Evolutionary conservation across 2,797 vertebrate genomes (phyloP).

Genomic region (Avahi laniger): DNA sequence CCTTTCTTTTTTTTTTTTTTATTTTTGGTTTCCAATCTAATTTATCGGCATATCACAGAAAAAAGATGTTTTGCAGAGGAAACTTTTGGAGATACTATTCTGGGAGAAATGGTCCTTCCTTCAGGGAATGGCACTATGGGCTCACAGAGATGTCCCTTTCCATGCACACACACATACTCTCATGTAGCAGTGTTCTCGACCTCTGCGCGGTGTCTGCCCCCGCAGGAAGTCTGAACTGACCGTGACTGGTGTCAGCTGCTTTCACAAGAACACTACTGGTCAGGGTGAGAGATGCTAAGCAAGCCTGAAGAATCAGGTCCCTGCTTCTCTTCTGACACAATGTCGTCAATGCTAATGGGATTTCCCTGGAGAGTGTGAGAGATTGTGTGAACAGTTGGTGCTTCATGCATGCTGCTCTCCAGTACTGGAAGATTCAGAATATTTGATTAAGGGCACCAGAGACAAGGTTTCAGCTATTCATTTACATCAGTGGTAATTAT

Average conservation of each 20-base stretch:
- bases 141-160: neutral
- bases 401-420: neutral
- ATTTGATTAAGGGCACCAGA: neutral
- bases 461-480: neutral
- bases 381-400: neutral
- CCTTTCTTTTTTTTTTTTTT: neutral
- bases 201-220: neutral
- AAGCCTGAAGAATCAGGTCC: rapidly evolving
- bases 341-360: neutral
- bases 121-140: neutral
- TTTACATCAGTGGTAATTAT: neutral
- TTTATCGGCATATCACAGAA: neutral
- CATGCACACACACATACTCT: neutral
- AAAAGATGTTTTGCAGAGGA: neutral
- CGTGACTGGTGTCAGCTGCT: neutral
- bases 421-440: neutral
- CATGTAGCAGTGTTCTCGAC: rapidly evolving
- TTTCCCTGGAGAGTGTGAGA: neutral
- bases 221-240: neutral
- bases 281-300: neutral
- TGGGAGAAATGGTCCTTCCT: neutral
- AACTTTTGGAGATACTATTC: neutral
- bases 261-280: neutral
- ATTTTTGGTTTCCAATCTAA: neutral
- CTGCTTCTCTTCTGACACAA: neutral